Evolutionary conservation across 1,140 invertebrate genomes (phyloP), one percentile per base, ranked within the genome.

Genomic region (Mercenaria mercenaria): DNA sequence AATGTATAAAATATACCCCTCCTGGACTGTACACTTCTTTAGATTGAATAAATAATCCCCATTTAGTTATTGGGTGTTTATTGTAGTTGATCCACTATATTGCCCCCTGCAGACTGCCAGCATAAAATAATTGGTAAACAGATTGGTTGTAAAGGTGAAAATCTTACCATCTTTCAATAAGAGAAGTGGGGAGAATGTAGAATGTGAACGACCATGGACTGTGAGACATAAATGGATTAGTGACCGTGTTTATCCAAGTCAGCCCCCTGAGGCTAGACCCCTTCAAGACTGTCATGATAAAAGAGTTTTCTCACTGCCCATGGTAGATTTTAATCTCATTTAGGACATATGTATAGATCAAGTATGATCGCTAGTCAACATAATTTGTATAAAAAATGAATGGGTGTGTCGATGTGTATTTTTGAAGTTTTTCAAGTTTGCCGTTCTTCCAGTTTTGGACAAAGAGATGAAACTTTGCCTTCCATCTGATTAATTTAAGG

Each of bases 51-150:
- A 72, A 59, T 81, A 61, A 56, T 81, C 47, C 39, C 10, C 37
- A 52, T 61, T 72, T 72, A 59, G 47, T 81, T 56, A 81, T 81
- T 81, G 79, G 52, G 13, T 59, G 79, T 56, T 50, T 81, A 81
- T 81, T 81, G 79, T 61, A 61, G 10, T 50, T 59, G 79, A 56
- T 56, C 50, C 39, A 81, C 79, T 61, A 61, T 26, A 37, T 26
- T 29, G 34, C 79, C 79, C 79, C 79, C 79, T 81, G 79, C 79
- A 81, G 47, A 72, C 37, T 37, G 67, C 67, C 34, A 47, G 67
- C 29, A 23, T 72, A 29, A 37, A 72, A 72, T 64, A 64, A 64
- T 64, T 64, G 59, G 59, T 64, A 64, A 64, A 64, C 59, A 72
- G 34, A 20, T 4, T 26, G 11, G 67, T 72, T 39, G 37, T 72